phyloP scores from a whole-genome alignment of 2,113 vertebrate genomes.

The Calonectris borealis region DNA sequence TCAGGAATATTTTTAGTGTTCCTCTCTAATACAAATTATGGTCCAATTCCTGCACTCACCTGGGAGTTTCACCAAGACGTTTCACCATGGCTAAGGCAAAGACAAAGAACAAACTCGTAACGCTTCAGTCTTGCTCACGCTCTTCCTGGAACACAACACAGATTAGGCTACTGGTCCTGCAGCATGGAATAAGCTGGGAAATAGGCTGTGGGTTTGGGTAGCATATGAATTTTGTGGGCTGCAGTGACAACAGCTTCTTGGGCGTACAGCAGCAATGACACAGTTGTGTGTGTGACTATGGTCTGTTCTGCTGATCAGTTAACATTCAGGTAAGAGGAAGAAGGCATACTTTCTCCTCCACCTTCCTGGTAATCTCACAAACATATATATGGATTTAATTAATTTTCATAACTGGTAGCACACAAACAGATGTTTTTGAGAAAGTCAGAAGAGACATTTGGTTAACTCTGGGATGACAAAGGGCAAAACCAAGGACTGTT shows the following conservation, averaged over 20 bases:
- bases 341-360: neutral
- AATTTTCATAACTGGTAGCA: neutral
- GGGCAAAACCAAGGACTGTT: neutral
- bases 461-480: neutral
- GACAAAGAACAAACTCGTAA: neutral
- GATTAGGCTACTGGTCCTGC: neutral
- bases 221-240: neutral
- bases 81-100: neutral
- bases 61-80: neutral
- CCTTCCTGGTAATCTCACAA: neutral
- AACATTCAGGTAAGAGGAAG: neutral
- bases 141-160: neutral
- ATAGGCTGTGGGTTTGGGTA: neutral
- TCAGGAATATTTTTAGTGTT: neutral
- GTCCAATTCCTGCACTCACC: neutral
- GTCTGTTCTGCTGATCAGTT: neutral
- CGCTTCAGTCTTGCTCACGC: neutral
- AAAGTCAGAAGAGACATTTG: neutral
- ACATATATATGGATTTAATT: neutral
- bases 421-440: neutral
- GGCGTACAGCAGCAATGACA: neutral
- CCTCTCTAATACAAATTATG: neutral
- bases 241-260: neutral
- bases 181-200: neutral
- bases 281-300: neutral